Evolutionary conservation across 2,888 invertebrate species (phyloP).

Genomic region (Eupithecia insigniata): DNA sequence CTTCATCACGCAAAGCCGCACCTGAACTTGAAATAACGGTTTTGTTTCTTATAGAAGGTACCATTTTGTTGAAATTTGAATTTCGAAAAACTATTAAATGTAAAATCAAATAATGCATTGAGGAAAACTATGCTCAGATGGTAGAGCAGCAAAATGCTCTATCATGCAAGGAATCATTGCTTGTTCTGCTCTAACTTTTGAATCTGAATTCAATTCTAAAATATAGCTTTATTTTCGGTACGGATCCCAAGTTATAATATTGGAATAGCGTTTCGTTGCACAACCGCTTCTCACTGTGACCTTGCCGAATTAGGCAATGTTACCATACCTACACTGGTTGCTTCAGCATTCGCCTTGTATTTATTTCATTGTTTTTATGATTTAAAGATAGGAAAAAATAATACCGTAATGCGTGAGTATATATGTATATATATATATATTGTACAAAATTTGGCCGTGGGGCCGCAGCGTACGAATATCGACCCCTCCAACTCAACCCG

Average conservation of each 20-base stretch:
- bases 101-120: background rate
- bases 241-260: conserved; percentile 28
- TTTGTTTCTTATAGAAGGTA: background rate
- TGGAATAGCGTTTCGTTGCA: conserved; percentile 40
- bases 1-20: background rate
- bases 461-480: too few relatives aligned
- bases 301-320: conserved; percentile 67
- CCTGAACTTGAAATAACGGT: background rate
- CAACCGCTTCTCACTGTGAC: conserved; percentile 51
- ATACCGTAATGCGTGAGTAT: background rate
- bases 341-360: conserved; percentile 44
- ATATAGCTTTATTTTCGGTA: background rate
- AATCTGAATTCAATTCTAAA: background rate
- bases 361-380: conserved; percentile 46
- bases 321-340: conserved; percentile 50
- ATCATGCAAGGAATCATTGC: background rate
- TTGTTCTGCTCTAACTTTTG: background rate
- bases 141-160: background rate
- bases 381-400: conserved; percentile 19
- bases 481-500: too few relatives aligned
- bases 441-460: too few relatives aligned
- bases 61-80: background rate
- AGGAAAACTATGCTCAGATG: background rate
- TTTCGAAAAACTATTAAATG: background rate
- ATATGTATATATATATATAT: too few relatives aligned